Percentiles rank a stretch among this genome's conserved stretches.
phyloP scores from a whole-genome alignment of 35 echinoderm and acorn worm species.

The Heliocidaris tuberculata region DNA sequence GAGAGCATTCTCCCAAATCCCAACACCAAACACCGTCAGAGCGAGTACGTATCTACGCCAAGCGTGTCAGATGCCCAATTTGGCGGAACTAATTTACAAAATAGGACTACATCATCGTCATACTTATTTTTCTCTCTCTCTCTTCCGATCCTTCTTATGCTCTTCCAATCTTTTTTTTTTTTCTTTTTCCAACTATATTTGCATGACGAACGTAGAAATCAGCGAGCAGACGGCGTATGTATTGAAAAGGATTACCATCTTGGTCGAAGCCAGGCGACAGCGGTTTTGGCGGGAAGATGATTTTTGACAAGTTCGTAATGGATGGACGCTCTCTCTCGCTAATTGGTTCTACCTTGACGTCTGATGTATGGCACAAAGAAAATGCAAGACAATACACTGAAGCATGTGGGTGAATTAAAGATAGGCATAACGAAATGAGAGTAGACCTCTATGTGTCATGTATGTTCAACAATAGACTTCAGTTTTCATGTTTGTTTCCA shows the following conservation, averaged over 20 bases:
- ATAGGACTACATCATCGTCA: constrained; percentile 1
- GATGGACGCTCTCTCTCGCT: neutral
- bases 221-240: neutral
- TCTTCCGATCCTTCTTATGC: neutral
- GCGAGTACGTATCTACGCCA: neutral
- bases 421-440: neutral
- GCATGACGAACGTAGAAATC: neutral
- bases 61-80: neutral
- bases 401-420: neutral
- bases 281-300: constrained; percentile 3
- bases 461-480: neutral
- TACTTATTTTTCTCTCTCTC: neutral
- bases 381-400: neutral
- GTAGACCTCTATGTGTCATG: neutral
- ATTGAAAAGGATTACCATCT: constrained; percentile 5
- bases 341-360: neutral
- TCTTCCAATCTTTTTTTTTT: neutral
- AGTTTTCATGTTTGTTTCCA: neutral
- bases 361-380: neutral
- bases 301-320: constrained; percentile 18
- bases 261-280: neutral
- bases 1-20: neutral
- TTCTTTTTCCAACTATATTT: neutral
- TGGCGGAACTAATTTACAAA: constrained; percentile 10
- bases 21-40: neutral